phyloP scores from a whole-genome alignment of 2,888 invertebrate genomes.

The Sylvicola cinctus region DNA sequence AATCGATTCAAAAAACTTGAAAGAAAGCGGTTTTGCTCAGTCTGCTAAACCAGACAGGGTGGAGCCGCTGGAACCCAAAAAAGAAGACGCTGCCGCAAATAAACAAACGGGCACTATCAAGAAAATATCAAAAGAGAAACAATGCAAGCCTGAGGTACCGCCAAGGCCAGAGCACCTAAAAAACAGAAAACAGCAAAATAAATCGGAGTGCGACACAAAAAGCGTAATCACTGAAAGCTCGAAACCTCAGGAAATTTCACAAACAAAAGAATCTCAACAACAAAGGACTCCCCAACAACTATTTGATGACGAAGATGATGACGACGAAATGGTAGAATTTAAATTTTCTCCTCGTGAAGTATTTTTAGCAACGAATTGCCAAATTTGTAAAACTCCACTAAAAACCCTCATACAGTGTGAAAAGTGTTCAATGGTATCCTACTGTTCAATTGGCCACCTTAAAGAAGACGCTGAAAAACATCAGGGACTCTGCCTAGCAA shows the following conservation, averaged over 20 bases:
- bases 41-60: slow-evolving; percentile 5
- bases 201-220: not conserved
- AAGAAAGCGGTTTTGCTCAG: slow-evolving; percentile 8
- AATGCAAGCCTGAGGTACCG: slow-evolving; percentile 1
- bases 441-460: slow-evolving; percentile 39
- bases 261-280: not conserved
- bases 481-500: slow-evolving; percentile 35
- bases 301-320: slow-evolving; percentile 23
- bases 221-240: not conserved
- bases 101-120: not conserved
- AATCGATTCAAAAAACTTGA: slow-evolving; percentile 7
- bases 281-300: no score
- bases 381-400: slow-evolving; percentile 27
- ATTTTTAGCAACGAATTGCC: slow-evolving; percentile 37
- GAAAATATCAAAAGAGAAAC: not conserved
- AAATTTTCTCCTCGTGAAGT: slow-evolving; percentile 43
- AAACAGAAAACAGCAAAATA: slow-evolving; percentile 2
- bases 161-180: slow-evolving; percentile 3
- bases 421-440: slow-evolving; percentile 38
- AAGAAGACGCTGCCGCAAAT: not conserved
- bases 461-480: slow-evolving; percentile 35
- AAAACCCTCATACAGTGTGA: slow-evolving; percentile 18
- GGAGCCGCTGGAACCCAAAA: slow-evolving; percentile 1
- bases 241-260: not conserved
- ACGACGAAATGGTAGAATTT: slow-evolving; percentile 37